phyloP scores from a whole-genome alignment of 2,888 invertebrate genomes.

The Diogma glabrata region DNA sequence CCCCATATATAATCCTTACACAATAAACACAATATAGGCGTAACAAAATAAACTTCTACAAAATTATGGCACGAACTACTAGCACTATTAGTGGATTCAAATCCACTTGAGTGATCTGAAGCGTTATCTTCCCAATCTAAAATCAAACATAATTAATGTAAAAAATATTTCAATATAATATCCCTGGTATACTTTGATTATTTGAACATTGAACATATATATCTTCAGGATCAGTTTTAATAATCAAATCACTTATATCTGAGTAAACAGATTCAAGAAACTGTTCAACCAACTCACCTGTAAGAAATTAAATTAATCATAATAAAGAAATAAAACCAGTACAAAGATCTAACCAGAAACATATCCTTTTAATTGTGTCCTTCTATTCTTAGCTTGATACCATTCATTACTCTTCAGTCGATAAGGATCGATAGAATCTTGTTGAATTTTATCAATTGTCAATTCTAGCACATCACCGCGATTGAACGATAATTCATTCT shows the following conservation, averaged over 20 bases:
- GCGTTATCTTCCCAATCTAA: constrained; percentile 1
- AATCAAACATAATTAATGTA: constrained; percentile 8
- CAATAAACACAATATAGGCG: constrained; percentile 16
- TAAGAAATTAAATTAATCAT: too few species aligned
- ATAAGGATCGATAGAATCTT: neutral
- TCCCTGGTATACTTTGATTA: constrained; percentile 1
- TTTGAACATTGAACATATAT: constrained; percentile 8
- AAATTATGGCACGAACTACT: constrained; percentile 15
- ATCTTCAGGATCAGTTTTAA: constrained; percentile 3
- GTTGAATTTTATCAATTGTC: neutral
- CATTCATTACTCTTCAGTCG: neutral
- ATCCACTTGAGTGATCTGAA: neutral
- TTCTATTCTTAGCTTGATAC: neutral
- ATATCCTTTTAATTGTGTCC: constrained; percentile 3
- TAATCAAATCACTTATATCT: too few species aligned
- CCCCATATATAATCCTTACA: constrained; percentile 19
- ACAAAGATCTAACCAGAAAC: neutral
- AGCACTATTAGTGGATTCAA: neutral
- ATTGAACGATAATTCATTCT: constrained; percentile 2
- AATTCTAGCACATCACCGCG: constrained; percentile 3
- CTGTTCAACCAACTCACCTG: too few species aligned
- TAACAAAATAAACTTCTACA: constrained; percentile 15
- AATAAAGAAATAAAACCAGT: too few species aligned
- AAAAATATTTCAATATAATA: neutral
- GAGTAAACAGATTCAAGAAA: too few species aligned